Evolutionary conservation across 2,888 invertebrate species (phyloP).

Genomic region (Plutella xylostella): DNA sequence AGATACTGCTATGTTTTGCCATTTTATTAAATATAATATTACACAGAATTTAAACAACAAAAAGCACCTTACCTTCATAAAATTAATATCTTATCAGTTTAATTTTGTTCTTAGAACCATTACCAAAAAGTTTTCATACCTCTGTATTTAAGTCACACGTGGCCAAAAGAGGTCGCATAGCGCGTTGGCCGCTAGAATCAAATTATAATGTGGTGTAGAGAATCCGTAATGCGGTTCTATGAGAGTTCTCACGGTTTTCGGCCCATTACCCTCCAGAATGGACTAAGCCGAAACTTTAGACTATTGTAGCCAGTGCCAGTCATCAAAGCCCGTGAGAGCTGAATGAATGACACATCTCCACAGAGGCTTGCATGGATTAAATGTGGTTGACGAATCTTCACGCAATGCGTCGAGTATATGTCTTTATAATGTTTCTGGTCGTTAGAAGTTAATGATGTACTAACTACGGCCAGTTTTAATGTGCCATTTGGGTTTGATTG

Average conservation of each 20-base stretch:
- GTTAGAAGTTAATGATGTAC: neutral
- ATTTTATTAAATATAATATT: too few relatives aligned
- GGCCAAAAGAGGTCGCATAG: neutral
- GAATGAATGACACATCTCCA: too few relatives aligned
- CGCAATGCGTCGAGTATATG: too few relatives aligned
- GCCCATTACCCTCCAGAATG: too few relatives aligned
- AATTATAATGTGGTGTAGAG: constrained; percentile 43
- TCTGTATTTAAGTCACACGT: neutral
- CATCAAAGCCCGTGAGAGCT: too few relatives aligned
- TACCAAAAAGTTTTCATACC: neutral
- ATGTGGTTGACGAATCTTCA: too few relatives aligned
- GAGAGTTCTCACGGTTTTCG: neutral
- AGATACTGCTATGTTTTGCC: too few relatives aligned
- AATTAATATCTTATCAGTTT: too few relatives aligned
- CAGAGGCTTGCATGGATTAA: too few relatives aligned
- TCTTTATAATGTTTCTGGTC: neutral
- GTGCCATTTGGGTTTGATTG: neutral
- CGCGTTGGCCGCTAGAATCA: neutral
- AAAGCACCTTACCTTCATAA: too few relatives aligned
- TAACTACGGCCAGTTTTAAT: neutral
- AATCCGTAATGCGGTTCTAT: constrained; percentile 41
- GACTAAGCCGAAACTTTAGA: neutral
- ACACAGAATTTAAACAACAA: too few relatives aligned
- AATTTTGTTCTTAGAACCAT: neutral
- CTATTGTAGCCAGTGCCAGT: too few relatives aligned